Conservation (phyloP, 1,140 invertebrate species). For the Drosophila sulfurigaster region DNA sequence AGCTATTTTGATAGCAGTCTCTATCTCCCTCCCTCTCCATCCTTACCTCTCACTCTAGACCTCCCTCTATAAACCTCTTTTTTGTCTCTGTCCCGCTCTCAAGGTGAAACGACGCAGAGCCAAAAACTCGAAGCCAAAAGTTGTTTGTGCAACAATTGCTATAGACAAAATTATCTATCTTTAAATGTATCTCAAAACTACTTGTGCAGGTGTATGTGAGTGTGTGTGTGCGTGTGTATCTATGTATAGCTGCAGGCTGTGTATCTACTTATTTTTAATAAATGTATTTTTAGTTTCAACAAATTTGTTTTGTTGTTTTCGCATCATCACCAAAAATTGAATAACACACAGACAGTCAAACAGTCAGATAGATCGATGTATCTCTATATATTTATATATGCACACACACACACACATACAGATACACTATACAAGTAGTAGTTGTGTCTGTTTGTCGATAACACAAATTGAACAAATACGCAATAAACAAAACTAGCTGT, state of each 20-base stretch:
- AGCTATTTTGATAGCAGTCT: not conserved
- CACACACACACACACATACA: conserved; percentile 3
- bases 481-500: conserved; percentile 52
- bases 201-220: not conserved
- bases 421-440: not conserved
- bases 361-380: conserved; percentile 16
- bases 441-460: conserved; percentile 26
- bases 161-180: conserved; percentile 30
- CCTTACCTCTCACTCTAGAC: too few relatives aligned
- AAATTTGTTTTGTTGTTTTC: conserved; percentile 56
- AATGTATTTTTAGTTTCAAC: conserved; percentile 58
- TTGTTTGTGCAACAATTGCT: conserved; percentile 57
- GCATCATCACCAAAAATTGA: conserved; percentile 50
- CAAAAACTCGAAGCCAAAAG: conserved; percentile 31
- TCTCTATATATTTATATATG: conserved; percentile 29
- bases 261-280: conserved; percentile 46
- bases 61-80: not conserved
- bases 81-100: not conserved
- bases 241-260: conserved; percentile 29
- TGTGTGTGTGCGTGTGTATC: conserved; percentile 11
- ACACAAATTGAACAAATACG: conserved; percentile 44
- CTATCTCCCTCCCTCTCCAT: too few relatives aligned
- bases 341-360: conserved; percentile 16
- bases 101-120: conserved; percentile 27
- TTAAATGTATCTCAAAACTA: conserved; percentile 33